A percentile compares a stretch with the other conserved stretches of the same genome.
phyloP scores from a whole-genome alignment of 92 coral and sea anemone species.

The Desmophyllum pertusum region DNA sequence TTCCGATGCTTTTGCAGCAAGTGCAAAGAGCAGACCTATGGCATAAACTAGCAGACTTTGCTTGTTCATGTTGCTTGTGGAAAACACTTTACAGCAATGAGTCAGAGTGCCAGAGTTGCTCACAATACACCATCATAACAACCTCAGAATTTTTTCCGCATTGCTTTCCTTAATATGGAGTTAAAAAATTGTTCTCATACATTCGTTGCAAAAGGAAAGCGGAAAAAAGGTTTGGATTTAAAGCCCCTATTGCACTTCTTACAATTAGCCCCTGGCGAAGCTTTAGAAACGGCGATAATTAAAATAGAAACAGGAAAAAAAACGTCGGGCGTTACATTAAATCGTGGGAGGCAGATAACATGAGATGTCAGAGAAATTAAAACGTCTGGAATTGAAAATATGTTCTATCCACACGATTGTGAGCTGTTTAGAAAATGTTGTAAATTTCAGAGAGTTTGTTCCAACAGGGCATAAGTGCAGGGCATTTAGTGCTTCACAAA shows the following conservation, averaged over 20 bases:
- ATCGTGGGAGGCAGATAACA: neutral
- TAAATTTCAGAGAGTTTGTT: too few species aligned
- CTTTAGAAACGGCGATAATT: too few species aligned
- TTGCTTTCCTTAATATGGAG: neutral
- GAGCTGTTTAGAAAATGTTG: neutral
- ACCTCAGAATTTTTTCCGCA: constrained; percentile 15
- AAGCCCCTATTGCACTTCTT: constrained; percentile 4
- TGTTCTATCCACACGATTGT: neutral
- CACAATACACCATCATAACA: neutral
- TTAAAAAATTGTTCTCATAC: neutral
- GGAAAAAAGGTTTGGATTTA: neutral
- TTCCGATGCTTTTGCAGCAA: neutral
- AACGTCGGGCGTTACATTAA: neutral
- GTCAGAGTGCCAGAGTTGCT: neutral
- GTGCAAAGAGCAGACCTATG: neutral
- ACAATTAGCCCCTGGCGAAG: neutral
- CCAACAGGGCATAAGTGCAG: neutral
- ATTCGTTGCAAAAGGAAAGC: neutral
- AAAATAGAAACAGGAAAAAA: neutral
- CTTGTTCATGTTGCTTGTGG: neutral
- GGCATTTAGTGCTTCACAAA: too few species aligned
- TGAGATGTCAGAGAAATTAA: neutral
- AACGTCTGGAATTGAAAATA: too few species aligned
- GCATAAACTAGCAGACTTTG: neutral
- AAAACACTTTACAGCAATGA: too few species aligned